These are phyloP conservation scores for Danio choprae DNA, from an alignment of 2,797 vertebrate genomes.

Conservation along the genomic window DNA sequence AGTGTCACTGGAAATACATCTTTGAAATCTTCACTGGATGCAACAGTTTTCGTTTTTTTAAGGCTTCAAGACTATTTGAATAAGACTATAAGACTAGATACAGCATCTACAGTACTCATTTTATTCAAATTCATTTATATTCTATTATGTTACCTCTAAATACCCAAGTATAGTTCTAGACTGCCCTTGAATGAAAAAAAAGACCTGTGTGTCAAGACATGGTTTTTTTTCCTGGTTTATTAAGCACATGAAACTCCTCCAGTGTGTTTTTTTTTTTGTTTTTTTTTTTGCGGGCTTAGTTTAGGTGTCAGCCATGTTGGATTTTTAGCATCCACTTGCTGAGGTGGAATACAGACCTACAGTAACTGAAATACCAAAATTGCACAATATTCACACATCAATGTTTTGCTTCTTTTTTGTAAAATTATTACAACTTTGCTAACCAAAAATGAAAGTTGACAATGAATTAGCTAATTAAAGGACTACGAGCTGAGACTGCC, in stretches of 20 bases:
- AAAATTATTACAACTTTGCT: conserved; percentile 37
- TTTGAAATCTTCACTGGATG: conserved; percentile 29
- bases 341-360: background rate
- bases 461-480: conserved; percentile 15
- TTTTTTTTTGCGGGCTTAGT: conserved; percentile 33
- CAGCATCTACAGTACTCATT: background rate
- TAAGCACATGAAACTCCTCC: conserved; percentile 46
- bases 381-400: conserved; percentile 9
- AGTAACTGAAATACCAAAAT: conserved; percentile 29
- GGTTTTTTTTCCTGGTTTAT: conserved; percentile 28
- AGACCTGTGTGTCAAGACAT: background rate
- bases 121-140: background rate
- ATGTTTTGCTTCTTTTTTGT: background rate
- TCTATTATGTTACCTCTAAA: background rate
- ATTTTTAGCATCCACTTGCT: background rate
- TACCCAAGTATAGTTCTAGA: conserved; percentile 42
- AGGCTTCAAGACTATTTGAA: background rate
- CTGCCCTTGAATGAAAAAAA: conserved; percentile 9
- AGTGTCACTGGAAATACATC: conserved; percentile 17
- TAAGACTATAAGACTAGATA: no score
- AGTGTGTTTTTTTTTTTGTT: conserved; percentile 26
- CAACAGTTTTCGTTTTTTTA: conserved; percentile 3
- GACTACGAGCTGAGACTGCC: conserved; percentile 38
- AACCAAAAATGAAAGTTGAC: conserved; percentile 10
- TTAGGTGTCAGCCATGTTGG: conserved; percentile 23